Evolutionary conservation across 2,113 vertebrate species (phyloP), one percentile per base, ranked within the genome.

Genomic region (Plotosus lineatus): DNA sequence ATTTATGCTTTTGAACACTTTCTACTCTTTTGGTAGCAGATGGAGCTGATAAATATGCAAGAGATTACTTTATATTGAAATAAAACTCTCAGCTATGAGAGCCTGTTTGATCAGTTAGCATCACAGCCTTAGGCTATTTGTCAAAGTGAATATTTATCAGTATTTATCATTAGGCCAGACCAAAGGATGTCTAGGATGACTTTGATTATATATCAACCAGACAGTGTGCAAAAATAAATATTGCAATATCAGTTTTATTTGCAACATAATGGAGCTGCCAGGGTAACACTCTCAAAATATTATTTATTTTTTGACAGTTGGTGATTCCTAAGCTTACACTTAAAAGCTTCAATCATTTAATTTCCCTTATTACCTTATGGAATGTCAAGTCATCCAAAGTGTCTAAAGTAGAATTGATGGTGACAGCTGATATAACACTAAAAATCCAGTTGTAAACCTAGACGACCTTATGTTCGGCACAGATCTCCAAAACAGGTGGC

Each of bases 41-140:
- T 87, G 85, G 85, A 85, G 84, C 80, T 85, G 80, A 89, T 91
- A 86, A 88, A 91, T 90, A 92, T 91, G 85, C 84, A 91, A 82
- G 42, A 75, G 75, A 53, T 60, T 78, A 71, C 79, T 69, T 87
- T 55, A 68, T 85, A 75, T 91, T 79, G 72, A 88, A 89, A 88
- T 85, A 79, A 82, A 82, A 82, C 80, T 87, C 75, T 90, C 80
- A 75, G 76, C 84, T 56, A 85, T 83, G 79, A 79, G 75, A 68
- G 77, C 75, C 75, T 79, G 86, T 89, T 86, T 87, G 56, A 90
- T 90, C 81, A 88, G 76, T 85, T 82, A 77, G 85, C 83, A 76
- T 28, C n/a, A 80, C 68, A 36, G 74, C 86, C 85, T 26, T 8
- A 26, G 82, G 86, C 86, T 81, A 79, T 91, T 88, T 87, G 86